phyloP scores from a whole-genome alignment of 2,797 vertebrate species.

The Balearica regulorum region DNA sequence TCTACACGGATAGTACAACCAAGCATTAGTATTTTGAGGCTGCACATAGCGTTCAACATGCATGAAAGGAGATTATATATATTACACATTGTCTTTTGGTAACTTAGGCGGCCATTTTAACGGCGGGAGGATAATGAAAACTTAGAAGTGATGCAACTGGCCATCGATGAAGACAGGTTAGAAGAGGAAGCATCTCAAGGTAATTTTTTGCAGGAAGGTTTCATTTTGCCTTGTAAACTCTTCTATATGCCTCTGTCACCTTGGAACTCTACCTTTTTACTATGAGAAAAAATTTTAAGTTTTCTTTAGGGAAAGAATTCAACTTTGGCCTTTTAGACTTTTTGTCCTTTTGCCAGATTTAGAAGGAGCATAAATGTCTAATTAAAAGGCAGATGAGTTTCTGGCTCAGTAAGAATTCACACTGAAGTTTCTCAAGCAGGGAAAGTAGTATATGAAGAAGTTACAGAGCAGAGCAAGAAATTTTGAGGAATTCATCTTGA shows the following conservation, averaged over 20 bases:
- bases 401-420: not conserved
- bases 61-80: not conserved
- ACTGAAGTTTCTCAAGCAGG: not conserved
- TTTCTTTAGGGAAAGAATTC: not conserved
- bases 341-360: not conserved
- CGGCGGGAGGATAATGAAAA: not conserved
- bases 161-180: not conserved
- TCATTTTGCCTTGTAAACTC: not conserved
- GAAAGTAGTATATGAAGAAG: not conserved
- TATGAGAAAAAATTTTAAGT: not conserved
- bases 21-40: not conserved
- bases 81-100: not conserved
- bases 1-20: not conserved
- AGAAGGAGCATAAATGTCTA: not conserved
- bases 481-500: not conserved
- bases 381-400: not conserved
- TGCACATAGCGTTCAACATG: not conserved
- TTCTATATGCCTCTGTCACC: not conserved
- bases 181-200: not conserved
- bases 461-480: not conserved
- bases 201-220: not conserved
- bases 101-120: not conserved
- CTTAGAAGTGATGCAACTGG: not conserved
- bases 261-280: not conserved
- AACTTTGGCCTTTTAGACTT: not conserved